These are phyloP conservation scores for Geophilus truncorum DNA, from an alignment of 2,888 invertebrate species.

Conservation along the genomic window DNA sequence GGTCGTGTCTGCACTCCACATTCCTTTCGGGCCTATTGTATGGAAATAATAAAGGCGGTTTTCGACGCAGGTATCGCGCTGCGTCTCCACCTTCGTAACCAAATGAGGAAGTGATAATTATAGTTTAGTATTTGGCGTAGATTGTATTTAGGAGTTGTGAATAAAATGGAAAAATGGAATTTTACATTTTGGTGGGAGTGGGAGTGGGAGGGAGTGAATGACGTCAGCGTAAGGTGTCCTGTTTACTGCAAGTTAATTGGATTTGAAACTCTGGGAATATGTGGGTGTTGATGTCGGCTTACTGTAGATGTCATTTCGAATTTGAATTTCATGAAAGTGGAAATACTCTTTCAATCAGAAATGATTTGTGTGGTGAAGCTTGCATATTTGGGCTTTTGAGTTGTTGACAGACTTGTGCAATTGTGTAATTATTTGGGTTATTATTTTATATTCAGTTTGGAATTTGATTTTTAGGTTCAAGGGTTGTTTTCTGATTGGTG, in stretches of 20 bases:
- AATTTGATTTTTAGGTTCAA: too few species aligned
- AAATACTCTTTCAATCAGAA: neutral
- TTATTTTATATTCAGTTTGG: too few species aligned
- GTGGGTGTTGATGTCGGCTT: neutral
- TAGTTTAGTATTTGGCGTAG: neutral
- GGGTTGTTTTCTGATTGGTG: too few species aligned
- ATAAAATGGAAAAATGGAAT: too few species aligned
- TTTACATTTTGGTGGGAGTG: too few species aligned
- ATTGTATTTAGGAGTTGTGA: neutral
- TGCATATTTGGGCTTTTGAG: neutral
- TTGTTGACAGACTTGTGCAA: neutral
- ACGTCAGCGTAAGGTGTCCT: neutral
- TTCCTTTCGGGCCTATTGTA: neutral
- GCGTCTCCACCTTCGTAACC: neutral
- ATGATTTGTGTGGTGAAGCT: neutral
- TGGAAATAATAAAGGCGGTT: neutral
- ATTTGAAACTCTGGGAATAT: neutral
- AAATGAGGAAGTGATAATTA: neutral
- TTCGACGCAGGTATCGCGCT: neutral
- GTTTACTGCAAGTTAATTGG: neutral
- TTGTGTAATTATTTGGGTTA: neutral
- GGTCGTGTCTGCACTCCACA: neutral
- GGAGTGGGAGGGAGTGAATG: too few species aligned
- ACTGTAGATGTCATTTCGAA: neutral
- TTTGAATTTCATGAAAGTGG: neutral